Percentiles rank a stretch among this genome's conserved stretches.
Conservation (phyloP, 2,888 invertebrate genomes). For the Sericinus montela region DNA sequence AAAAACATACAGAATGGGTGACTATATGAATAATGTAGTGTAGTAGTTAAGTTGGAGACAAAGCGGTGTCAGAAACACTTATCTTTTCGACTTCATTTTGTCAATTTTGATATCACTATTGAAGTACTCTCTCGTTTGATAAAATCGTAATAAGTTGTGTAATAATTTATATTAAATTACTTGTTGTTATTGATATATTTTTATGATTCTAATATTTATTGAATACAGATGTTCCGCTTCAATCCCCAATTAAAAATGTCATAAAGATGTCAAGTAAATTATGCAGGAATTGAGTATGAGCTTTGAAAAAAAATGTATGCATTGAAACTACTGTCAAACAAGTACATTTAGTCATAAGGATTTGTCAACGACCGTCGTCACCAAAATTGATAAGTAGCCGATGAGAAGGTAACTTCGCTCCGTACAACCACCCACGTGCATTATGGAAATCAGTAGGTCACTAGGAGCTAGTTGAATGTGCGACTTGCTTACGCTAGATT, state of each 20-base stretch:
- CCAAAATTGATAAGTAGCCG: slow-evolving; percentile 29
- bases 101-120: too few relatives aligned
- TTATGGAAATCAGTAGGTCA: slow-evolving; percentile 76
- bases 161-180: too few relatives aligned
- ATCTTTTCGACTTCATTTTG: too few relatives aligned
- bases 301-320: not conserved
- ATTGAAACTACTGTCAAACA: slow-evolving; percentile 14
- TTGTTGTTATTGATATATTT: too few relatives aligned
- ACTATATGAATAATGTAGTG: too few relatives aligned
- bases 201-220: too few relatives aligned
- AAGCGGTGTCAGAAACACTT: too few relatives aligned
- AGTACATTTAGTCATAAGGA: slow-evolving; percentile 15
- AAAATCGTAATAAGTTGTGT: too few relatives aligned
- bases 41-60: too few relatives aligned
- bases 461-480: slow-evolving; percentile 54
- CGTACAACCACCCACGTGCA: slow-evolving; percentile 48
- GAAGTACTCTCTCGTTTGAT: too few relatives aligned
- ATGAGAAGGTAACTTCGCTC: slow-evolving; percentile 18
- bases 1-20: too few relatives aligned
- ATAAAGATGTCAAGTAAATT: slow-evolving; percentile 9
- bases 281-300: slow-evolving; percentile 5
- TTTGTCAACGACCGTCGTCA: slow-evolving; percentile 37
- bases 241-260: slow-evolving; percentile 1
- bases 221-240: slow-evolving; percentile 9
- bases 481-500: slow-evolving; percentile 50